A percentile compares a stretch with the other conserved stretches of the same genome.
phyloP scores from a whole-genome alignment of 1,140 invertebrate species.

The Hylyphantes graminicola region DNA sequence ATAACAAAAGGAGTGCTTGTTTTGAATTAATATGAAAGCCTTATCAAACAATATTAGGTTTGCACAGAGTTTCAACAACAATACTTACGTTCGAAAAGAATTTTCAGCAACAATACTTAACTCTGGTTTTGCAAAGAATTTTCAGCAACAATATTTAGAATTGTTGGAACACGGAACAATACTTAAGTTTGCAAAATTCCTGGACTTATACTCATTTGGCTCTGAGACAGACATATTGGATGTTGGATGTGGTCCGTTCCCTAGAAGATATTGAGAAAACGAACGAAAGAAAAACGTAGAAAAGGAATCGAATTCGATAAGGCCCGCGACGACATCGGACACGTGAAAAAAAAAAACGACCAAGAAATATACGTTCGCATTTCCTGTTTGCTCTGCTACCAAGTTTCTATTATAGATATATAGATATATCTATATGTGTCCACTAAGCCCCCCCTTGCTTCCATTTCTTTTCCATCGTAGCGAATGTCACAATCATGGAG shows the following conservation, averaged over 20 bases:
- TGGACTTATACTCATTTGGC: too few relatives aligned
- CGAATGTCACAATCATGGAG: constrained; percentile 18
- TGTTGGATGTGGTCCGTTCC: not conserved
- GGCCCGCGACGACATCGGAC: constrained; percentile 38
- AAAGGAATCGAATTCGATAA: constrained; percentile 55
- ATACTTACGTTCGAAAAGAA: too few relatives aligned
- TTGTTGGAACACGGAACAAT: too few relatives aligned
- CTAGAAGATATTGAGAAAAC: constrained; percentile 23
- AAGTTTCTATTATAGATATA: constrained; percentile 53
- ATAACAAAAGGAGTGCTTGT: too few relatives aligned
- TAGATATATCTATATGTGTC: constrained; percentile 20
- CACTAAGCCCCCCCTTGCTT: not conserved
- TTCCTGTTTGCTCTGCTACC: constrained; percentile 54
- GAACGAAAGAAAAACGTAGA: not conserved
- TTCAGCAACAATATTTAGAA: too few relatives aligned
- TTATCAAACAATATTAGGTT: too few relatives aligned
- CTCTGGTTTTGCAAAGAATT: too few relatives aligned
- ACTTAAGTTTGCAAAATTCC: too few relatives aligned
- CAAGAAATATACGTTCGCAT: constrained; percentile 55
- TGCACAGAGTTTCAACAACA: too few relatives aligned
- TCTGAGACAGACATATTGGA: too few relatives aligned
- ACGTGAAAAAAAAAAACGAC: constrained; percentile 11
- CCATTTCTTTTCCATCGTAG: constrained; percentile 38
- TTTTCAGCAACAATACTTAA: too few relatives aligned
- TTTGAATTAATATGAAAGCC: too few relatives aligned